phyloP scores from a whole-genome alignment of 2,888 invertebrate species.

The Tupiocoris notatus region DNA sequence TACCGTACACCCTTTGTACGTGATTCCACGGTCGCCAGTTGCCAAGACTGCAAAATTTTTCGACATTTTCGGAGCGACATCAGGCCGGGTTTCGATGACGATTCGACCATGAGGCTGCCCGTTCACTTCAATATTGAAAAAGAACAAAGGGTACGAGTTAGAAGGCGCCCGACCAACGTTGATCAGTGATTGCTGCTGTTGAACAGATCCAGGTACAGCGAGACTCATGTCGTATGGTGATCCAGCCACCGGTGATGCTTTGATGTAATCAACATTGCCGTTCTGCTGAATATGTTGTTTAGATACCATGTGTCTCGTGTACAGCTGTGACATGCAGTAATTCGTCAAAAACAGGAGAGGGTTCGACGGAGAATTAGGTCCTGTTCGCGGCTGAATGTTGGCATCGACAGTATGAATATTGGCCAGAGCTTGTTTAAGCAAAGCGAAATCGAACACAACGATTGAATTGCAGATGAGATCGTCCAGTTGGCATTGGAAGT shows the following conservation, averaged over 20 bases:
- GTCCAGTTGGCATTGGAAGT: slow-evolving; percentile 69
- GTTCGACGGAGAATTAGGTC: slow-evolving; percentile 56
- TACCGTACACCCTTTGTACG: slow-evolving; percentile 75
- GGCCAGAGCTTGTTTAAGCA: slow-evolving; percentile 66
- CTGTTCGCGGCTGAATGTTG: slow-evolving; percentile 52
- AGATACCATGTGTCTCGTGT: slow-evolving; percentile 64
- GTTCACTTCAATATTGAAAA: slow-evolving; percentile 73
- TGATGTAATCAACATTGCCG: slow-evolving; percentile 56
- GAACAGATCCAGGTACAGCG: slow-evolving; percentile 44
- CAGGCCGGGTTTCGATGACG: slow-evolving; percentile 73
- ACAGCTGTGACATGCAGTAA: slow-evolving; percentile 73
- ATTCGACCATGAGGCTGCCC: slow-evolving; percentile 69
- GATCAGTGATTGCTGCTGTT: slow-evolving; percentile 51
- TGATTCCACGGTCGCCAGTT: slow-evolving; percentile 71
- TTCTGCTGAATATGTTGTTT: slow-evolving; percentile 57
- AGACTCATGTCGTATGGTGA: slow-evolving; percentile 45
- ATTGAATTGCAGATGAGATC: slow-evolving; percentile 67
- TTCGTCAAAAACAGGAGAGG: slow-evolving; percentile 72
- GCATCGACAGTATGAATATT: slow-evolving; percentile 64
- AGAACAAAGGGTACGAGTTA: slow-evolving; percentile 62
- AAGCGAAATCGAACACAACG: slow-evolving; percentile 66
- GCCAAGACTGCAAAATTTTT: slow-evolving; percentile 72
- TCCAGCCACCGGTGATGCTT: slow-evolving; percentile 26
- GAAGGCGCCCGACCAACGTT: slow-evolving; percentile 51
- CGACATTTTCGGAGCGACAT: slow-evolving; percentile 78